Percentiles rank a stretch among this genome's conserved stretches.
These are phyloP conservation scores for Xestia c-nigrum DNA, from an alignment of 2,888 invertebrate species.

Conservation along the genomic window DNA sequence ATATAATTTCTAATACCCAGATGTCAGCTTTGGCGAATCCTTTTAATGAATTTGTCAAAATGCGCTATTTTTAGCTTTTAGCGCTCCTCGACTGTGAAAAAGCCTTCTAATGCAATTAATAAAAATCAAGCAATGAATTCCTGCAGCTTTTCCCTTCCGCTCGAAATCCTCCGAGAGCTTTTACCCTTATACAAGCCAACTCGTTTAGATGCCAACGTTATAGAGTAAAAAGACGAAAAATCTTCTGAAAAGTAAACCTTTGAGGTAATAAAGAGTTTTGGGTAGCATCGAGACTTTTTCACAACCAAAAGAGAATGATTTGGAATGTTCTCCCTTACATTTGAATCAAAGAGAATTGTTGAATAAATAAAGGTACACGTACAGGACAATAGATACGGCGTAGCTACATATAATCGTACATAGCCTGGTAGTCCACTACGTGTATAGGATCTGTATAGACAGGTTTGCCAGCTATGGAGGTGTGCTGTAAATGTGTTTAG, in stretches of 20 bases:
- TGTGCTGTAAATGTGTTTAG: neutral
- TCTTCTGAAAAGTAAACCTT: neutral
- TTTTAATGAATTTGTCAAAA: neutral
- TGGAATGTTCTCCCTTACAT: neutral
- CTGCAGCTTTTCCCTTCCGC: neutral
- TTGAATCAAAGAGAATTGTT: constrained; percentile 10
- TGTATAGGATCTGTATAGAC: neutral
- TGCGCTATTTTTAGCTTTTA: neutral
- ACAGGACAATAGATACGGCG: neutral
- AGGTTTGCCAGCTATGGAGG: neutral
- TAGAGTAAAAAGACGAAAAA: constrained; percentile 3
- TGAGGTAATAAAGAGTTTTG: constrained; percentile 11
- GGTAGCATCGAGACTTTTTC: neutral
- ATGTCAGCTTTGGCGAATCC: neutral
- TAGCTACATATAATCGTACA: neutral
- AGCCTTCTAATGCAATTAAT: neutral
- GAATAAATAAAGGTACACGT: neutral
- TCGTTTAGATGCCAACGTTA: constrained; percentile 8
- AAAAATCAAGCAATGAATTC: neutral
- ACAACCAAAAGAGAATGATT: constrained; percentile 6
- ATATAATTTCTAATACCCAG: neutral
- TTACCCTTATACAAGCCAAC: neutral
- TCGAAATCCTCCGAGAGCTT: constrained; percentile 19
- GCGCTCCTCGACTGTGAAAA: neutral
- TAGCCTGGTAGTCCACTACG: neutral